Evolutionary conservation across 2,888 invertebrate genomes (phyloP).

Genomic region (Disparrhopalites patrizii): DNA sequence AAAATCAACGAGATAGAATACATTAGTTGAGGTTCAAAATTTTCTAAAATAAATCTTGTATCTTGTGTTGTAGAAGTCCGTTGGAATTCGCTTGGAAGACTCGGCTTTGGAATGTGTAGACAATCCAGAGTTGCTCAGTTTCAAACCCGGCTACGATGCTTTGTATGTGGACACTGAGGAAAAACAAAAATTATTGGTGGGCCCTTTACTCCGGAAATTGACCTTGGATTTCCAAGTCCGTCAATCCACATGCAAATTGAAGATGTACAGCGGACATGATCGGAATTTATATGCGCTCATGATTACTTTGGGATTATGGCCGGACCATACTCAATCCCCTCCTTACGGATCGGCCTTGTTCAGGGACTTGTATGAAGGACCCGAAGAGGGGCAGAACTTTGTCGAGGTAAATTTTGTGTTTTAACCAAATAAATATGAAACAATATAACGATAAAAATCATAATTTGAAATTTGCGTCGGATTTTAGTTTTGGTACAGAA

Average conservation of each 20-base stretch:
- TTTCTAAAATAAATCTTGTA: no score
- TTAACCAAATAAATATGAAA: no score
- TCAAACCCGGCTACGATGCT: not conserved
- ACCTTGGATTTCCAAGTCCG: not conserved
- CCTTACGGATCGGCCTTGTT: not conserved
- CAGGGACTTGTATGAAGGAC: not conserved
- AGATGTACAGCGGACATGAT: not conserved
- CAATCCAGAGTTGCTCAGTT: not conserved
- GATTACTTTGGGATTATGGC: not conserved
- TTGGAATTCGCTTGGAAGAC: not conserved
- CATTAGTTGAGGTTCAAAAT: no score
- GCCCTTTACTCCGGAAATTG: not conserved
- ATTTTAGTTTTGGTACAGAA: not conserved
- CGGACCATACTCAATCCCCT: not conserved
- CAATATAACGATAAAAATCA: not conserved
- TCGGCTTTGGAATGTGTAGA: not conserved
- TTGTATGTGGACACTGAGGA: not conserved
- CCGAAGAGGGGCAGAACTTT: no score
- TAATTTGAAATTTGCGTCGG: not conserved
- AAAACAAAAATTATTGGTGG: not conserved
- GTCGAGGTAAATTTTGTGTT: not conserved
- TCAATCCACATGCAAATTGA: not conserved
- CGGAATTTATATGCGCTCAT: not conserved
- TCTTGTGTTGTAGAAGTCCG: not conserved
- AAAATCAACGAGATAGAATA: no score